Evolutionary conservation across 1,140 invertebrate genomes (phyloP).

Genomic region (Conus ventricosus): DNA sequence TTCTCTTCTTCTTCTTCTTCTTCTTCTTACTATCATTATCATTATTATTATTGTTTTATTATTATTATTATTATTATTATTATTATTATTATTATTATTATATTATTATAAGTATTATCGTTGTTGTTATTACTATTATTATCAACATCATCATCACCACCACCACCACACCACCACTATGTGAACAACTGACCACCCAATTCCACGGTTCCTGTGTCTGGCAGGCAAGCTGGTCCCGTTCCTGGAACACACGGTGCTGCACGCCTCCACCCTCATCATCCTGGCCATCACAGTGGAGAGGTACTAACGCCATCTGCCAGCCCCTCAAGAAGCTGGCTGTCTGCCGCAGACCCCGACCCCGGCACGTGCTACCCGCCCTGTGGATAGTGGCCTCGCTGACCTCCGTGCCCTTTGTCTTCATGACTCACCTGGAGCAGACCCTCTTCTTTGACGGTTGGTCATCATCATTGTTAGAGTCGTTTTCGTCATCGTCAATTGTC

Average conservation of each 20-base stretch:
- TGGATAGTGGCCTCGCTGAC: conserved; percentile 43
- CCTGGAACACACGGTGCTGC: conserved; percentile 56
- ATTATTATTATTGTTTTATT: no score
- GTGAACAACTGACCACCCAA: not conserved
- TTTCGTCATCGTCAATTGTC: no score
- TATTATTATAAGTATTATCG: not conserved
- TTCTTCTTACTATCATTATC: no score
- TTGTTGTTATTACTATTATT: not conserved
- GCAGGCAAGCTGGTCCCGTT: conserved; percentile 59
- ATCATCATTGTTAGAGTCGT: no score
- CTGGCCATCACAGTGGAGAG: conserved; percentile 59
- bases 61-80: not conserved
- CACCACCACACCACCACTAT: not conserved
- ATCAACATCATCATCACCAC: not conserved
- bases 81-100: not conserved
- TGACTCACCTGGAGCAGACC: conserved; percentile 44
- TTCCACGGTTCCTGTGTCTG: not conserved
- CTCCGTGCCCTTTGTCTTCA: conserved; percentile 52
- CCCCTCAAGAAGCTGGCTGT: conserved; percentile 45
- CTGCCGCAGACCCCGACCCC: conserved; percentile 21
- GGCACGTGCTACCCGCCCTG: conserved; percentile 36
- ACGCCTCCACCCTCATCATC: conserved; percentile 62
- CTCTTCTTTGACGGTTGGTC: conserved; percentile 52
- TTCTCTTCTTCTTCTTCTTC: no score
- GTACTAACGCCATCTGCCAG: conserved; percentile 57